Base-by-base conservation (phyloP, 1,140 invertebrate species). In the Nasonia vitripennis region DNA sequence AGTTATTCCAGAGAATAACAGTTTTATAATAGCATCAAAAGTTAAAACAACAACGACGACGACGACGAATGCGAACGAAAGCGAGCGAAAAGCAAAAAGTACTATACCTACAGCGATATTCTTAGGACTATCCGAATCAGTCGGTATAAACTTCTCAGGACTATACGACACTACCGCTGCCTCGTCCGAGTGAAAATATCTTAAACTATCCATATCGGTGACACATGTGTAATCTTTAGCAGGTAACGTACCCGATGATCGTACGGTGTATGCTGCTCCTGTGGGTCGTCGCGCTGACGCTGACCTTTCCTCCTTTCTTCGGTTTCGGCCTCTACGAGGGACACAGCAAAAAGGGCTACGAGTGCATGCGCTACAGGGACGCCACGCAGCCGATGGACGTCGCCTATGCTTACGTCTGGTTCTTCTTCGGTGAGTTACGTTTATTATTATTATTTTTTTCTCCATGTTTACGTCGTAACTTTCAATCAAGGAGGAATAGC, bases 261-360 rank as follows among this genome's bases (percentile, higher is more conserved):
- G 95, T 96, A 83, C 95, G 95, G 85, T 95, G 95, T 86, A 95
- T 98, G 89, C 92, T 96, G 83, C 92, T 93, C 17, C 94, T 97
- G 78, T 96, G 97, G 95, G 88, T 95, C 79, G 94, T 95, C 82
- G 96, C 96, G 10, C 92, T 96, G 5, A 87, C 95, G 45, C 92
- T 98, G 37, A 97, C 96, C 0, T 97, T 95, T 90, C 91, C 96
- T 68, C 97, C 97, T 2, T 94, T 98, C 86, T 89, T 96, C 78
- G 97, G 97, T 27, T 96, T 98, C 88, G 97, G 97, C 3, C 93
- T 96, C 7, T 98, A 97, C 91, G 97, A 96, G 88, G 93, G 95
- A 84, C 3, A 75, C 1, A 74, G 27, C 0, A 7, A 9, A 9
- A 70, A 37, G 4, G 93, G 93, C 67, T 89, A 90, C 41, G 90